Base-by-base conservation (phyloP, 2,888 invertebrate genomes). In the Brachypalpus laphriformis region DNA sequence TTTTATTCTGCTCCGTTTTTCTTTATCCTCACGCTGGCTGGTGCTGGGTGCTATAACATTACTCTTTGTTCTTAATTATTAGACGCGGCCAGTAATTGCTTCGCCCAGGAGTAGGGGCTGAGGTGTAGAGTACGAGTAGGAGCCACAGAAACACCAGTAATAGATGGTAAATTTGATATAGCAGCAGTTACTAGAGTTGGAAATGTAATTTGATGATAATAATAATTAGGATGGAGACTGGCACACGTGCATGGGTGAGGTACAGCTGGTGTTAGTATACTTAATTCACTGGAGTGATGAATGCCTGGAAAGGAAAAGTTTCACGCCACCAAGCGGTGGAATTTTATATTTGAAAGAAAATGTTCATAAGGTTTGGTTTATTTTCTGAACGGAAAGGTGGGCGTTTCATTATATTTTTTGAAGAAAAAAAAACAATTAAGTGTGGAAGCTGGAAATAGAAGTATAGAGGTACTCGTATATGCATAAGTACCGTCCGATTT, bases 61-160 rank as follows among this genome's bases (percentile, higher is more conserved):
- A 56, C 45, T 56, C 74, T 56, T 65, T 54, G 74, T 74, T 63
- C n/a, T 40, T 74, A 65, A 31, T 74, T 63, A 65, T 56, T 56
- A 65, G 54, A 56, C 54, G 54, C 45, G 45, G 16, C 14, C 74
- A 74, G 74, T 74, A 65, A 74, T 74, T 74, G 63, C 45, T 25
- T 51, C 14, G 45, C 11, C 16, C 7, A 2, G 6, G 9, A 16
- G 37, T 31, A 8, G 6, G 3, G 22, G 49, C n/a, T n/a, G 47
- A 20, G 14, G 34, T 16, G 22, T 9, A 18, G n/a, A n/a, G 16
- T 11, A 11, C 6, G 8, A 22, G n/a, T 9, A 11, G 42, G 2
- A 28, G 31, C 14, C 45, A 11, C 47, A 65, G 8, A 20, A 34
- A 37, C 34, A 31, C 42, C 25, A 22, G 31, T 40, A 37, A 31